Base-by-base conservation (phyloP, 2,113 vertebrate species). In the Dolichallabes microphthalmus region DNA sequence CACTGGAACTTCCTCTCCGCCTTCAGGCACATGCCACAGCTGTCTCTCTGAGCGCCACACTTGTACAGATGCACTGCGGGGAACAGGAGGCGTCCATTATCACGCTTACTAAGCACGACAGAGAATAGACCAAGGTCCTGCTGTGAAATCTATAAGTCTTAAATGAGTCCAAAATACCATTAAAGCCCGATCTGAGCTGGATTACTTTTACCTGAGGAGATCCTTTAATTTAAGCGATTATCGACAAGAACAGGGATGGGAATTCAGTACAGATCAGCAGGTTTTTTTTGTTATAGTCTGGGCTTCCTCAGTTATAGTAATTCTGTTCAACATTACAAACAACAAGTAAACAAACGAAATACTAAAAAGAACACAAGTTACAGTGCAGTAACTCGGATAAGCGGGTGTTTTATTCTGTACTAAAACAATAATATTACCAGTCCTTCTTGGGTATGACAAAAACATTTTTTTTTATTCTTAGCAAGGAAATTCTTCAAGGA, bases 11-110 rank as follows among this genome's bases (percentile, higher is more conserved):
- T 98, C 92, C 96, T 95, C 82, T 99, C 93, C 0, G 98, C 97
- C 90, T 99, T 99, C 74, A 99, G 95, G 91, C 98, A 99, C 89
- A 97, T 95, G 80, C 98, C 98, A 0, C 98, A 99, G 95, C 98
- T 99, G 94, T 99, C 97, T 2, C 98, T 92, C 94, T 98, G 97
- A 3, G 98, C 98, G 0, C 96, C 96, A 0, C 98, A 99, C 93
- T 99, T 99, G 94, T 99, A 99, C 86, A 99, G 94, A 87, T 99
- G 96, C 85, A 99, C 98, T 99, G 94, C 27, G 22, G 89, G 91
- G 80, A 19, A 79, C 27, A 55, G 73, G 64, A 66, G 17, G 50
- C 27, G 10, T 53, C 27, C n/a, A 7, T 53, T 73, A 86, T 80
- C 25, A 52, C n/a, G 58, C 19, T 60, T 60, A 79, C 22, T 60